Evolutionary conservation across 1,140 invertebrate species (phyloP), one percentile per base, ranked within the genome.

Genomic region (Cotesia glomerata): DNA sequence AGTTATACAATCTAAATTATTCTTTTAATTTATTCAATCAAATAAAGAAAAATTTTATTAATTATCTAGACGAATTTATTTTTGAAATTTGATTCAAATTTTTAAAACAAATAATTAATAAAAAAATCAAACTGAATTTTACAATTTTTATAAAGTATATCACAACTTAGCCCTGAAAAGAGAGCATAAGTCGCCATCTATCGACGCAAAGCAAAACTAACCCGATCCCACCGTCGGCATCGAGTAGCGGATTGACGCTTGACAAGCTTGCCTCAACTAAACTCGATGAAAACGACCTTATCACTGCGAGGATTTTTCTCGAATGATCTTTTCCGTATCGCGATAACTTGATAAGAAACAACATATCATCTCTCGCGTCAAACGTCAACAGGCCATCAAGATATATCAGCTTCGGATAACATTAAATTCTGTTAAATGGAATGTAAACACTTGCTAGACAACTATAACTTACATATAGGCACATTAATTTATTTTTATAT

Each of bases 1-100:
- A 74, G 70, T 49, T 64, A 36, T 14, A 62, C 58, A 45, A 66
- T 67, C 65, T 72, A 71, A 75, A 56, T 75, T 75, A 75, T 72
- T 58, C 26, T 16, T 52, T 35, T n/a, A 34, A 32, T 56, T 52
- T 9, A 51, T 5, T 49, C 49, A 62, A 51, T 45, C 5, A 45
- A 45, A 45, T 45, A 45, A 9, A 45, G 11, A 11, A 45, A 39
- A 9, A 11, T 45, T 45, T 7, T 26, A 26, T 26, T 26, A 26
- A 26, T 26, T 26, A 26, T 26, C 26, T 26, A 26, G 26, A 26
- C 39, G 11, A 45, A 45, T 45, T 45, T 45, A 45, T 26, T 26
- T 26, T 26, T 26, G 3, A 26, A 0, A 26, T 26, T 26, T 26
- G 26, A 26, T 26, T 26, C 26, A 26, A 26, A 26, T 26, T 26